Evolutionary conservation across 2,888 invertebrate genomes (phyloP).

Genomic region (Cyclophora punctaria): DNA sequence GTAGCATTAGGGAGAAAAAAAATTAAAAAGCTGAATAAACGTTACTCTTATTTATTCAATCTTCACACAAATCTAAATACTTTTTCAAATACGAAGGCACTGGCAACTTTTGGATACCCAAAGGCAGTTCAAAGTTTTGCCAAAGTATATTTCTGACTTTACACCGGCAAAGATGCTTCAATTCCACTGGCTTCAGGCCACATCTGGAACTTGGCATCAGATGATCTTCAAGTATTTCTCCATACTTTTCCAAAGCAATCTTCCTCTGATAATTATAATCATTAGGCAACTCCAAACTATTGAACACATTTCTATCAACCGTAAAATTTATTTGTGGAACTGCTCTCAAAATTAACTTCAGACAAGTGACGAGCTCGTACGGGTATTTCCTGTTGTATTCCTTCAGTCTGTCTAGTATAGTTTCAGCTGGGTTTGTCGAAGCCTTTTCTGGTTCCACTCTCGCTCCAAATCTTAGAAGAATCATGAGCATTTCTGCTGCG

Average conservation of each 20-base stretch:
- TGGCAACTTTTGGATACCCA: constrained; percentile 80
- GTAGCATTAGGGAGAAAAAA: not conserved
- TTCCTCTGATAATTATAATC: constrained; percentile 66
- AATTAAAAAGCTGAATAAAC: constrained; percentile 1
- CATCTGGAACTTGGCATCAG: constrained; percentile 77
- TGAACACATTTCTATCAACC: constrained; percentile 43
- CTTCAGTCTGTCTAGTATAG: constrained; percentile 78
- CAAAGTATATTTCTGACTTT: constrained; percentile 78
- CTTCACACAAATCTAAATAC: constrained; percentile 84
- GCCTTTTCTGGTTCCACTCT: constrained; percentile 73
- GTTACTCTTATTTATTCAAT: constrained; percentile 53
- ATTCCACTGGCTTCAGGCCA: constrained; percentile 78
- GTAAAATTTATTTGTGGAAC: constrained; percentile 75
- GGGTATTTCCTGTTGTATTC: constrained; percentile 79
- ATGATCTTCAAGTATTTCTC: constrained; percentile 72
- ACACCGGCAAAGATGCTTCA: constrained; percentile 86
- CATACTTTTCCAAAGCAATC: constrained; percentile 54
- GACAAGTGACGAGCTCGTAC: constrained; percentile 80
- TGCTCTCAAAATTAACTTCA: constrained; percentile 79
- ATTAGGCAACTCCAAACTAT: constrained; percentile 46
- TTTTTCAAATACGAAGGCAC: constrained; percentile 79
- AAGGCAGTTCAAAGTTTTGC: constrained; percentile 82
- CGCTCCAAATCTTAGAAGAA: constrained; percentile 83
- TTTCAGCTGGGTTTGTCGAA: constrained; percentile 77
- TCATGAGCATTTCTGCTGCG: constrained; percentile 82